phyloP scores from a whole-genome alignment of 2,113 vertebrate species.

The Psophia crepitans region DNA sequence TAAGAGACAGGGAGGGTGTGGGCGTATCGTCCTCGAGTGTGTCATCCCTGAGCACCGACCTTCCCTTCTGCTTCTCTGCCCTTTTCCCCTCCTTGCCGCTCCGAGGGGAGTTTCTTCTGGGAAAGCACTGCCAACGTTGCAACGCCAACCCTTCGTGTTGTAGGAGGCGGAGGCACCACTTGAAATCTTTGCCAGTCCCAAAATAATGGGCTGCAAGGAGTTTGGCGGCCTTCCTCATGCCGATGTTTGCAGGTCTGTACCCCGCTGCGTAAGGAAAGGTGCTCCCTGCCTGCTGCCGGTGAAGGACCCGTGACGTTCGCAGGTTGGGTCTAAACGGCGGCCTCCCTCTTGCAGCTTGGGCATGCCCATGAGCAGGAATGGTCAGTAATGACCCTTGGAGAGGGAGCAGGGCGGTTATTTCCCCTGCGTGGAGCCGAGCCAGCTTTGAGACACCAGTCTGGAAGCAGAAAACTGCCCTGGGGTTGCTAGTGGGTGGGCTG shows the following conservation, averaged over 20 bases:
- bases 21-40: not conserved
- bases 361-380: fast-evolving
- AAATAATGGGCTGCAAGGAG: not conserved
- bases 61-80: not conserved
- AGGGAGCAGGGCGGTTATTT: not conserved
- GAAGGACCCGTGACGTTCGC: not conserved
- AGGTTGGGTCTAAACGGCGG: not conserved
- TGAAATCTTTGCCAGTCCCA: not conserved
- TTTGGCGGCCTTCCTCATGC: not conserved
- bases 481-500: not conserved
- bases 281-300: not conserved
- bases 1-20: fast-evolving
- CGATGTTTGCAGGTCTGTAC: not conserved
- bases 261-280: not conserved
- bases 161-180: not conserved
- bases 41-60: fast-evolving
- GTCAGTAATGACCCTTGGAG: not conserved
- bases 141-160: not conserved
- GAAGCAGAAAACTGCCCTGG: not conserved
- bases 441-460: not conserved
- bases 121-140: not conserved
- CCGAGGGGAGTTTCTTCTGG: not conserved
- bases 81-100: not conserved
- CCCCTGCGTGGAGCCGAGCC: not conserved
- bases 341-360: not conserved